Percentiles rank a stretch among this genome's conserved stretches.
phyloP scores from a whole-genome alignment of 1,140 invertebrate genomes.

The Drosophila lacertosa region DNA sequence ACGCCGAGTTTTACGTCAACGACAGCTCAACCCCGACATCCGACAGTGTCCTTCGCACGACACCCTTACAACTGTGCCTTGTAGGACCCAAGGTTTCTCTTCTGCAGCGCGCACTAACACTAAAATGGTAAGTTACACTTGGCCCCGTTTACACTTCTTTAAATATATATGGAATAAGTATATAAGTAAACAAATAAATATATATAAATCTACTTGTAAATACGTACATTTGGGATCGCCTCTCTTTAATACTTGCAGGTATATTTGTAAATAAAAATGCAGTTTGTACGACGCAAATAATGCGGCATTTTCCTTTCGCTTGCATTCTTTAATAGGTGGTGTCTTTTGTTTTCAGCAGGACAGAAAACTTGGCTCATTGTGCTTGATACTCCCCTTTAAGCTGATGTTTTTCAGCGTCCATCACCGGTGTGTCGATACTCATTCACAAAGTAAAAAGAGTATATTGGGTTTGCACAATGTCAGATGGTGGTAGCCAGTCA shows the following conservation, averaged over 20 bases:
- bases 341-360: neutral
- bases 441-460: too few species aligned
- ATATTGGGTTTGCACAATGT: too few species aligned
- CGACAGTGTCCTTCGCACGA: conserved; percentile 49
- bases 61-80: conserved; percentile 29
- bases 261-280: conserved; percentile 48
- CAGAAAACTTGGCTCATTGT: neutral
- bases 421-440: too few species aligned
- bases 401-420: too few species aligned
- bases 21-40: conserved; percentile 18
- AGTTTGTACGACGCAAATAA: conserved; percentile 40
- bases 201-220: conserved; percentile 1
- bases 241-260: conserved; percentile 47
- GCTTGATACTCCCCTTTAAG: neutral
- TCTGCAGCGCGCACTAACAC: conserved; percentile 20
- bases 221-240: conserved; percentile 11
- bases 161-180: neutral
- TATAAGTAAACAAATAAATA: conserved; percentile 10
- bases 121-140: conserved; percentile 51
- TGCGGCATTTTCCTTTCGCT: conserved; percentile 42
- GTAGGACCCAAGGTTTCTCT: conserved; percentile 28
- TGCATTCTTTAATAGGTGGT: neutral
- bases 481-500: too few species aligned
- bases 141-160: conserved; percentile 12
- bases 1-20: conserved; percentile 56